Base-by-base conservation (phyloP, 2,797 vertebrate species). In the Aselliscus stoliczkanus region DNA sequence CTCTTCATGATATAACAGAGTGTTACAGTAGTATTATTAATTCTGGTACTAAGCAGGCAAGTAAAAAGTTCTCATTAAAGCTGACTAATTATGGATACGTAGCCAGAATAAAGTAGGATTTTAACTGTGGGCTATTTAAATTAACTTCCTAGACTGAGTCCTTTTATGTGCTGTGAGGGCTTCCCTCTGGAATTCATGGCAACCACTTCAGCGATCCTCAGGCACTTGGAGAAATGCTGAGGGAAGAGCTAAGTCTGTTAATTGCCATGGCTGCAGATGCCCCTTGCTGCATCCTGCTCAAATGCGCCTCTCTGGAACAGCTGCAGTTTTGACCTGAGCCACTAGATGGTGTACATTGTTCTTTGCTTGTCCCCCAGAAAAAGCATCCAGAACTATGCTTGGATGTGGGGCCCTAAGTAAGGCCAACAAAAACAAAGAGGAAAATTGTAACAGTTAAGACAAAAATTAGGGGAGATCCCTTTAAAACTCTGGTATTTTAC, bases 331-430 rank as follows among this genome's bases (percentile, higher is more conserved):
- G 87, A 94, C 79, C 69, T 76, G 2, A 92, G 76, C 98, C 98
- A 89, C 98, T 98, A 99, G 98, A 98, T 98, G 98, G 98, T 91
- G 98, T 95, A 93, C 95, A 52, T 42, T 44, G 97, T 93, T 98
- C 97, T 97, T 90, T 70, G 86, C 97, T 97, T 92, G 95, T 87
- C 96, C 93, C 80, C 79, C 60, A 84, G 80, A 82, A 93, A 82
- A 94, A 75, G 83, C 93, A 93, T 89, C 91, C 93, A 95, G 76
- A 93, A 94, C 97, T 95, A 65, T 77, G 96, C 89, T 91, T 87
- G 93, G 95, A 92, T 89, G 97, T 83, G 84, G 11, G 88, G 81
- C 83, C 94, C 93, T 92, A 80, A 93, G 96, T 58, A 82, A 95
- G 96, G 85, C 80, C 97, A 98, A 97, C 93, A 94, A 97, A 97